phyloP scores from a whole-genome alignment of 2,888 invertebrate genomes.

The Heliconius sara region DNA sequence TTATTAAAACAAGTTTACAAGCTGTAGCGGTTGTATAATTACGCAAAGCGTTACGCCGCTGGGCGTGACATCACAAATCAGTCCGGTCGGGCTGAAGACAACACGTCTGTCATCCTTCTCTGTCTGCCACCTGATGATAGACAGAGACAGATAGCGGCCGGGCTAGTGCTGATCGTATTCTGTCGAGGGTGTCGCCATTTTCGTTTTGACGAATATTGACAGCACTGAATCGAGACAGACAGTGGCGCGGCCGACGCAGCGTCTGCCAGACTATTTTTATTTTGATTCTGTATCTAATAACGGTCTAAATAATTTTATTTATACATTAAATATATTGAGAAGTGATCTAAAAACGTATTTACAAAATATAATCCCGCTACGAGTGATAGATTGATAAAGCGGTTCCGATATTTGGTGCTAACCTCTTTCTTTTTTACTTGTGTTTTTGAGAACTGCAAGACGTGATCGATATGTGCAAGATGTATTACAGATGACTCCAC shows the following conservation, averaged over 20 bases:
- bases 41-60: constrained; percentile 84
- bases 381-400: constrained; percentile 65
- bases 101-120: constrained; percentile 69
- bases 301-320: constrained; percentile 60
- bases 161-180: constrained; percentile 81
- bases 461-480: constrained; percentile 84
- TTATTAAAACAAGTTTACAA: constrained; percentile 82
- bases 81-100: constrained; percentile 78
- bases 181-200: constrained; percentile 88
- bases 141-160: constrained; percentile 64
- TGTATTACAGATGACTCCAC: constrained; percentile 81
- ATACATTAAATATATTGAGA: constrained; percentile 55
- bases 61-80: constrained; percentile 85
- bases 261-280: constrained; percentile 82
- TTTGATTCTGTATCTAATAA: constrained; percentile 81
- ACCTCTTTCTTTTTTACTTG: constrained; percentile 79
- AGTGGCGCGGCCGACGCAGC: constrained; percentile 81
- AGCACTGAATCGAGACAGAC: constrained; percentile 82
- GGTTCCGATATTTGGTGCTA: constrained; percentile 76
- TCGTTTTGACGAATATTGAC: constrained; percentile 90
- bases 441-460: constrained; percentile 82
- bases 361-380: constrained; percentile 64
- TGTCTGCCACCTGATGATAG: constrained; percentile 53
- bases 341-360: constrained; percentile 62
- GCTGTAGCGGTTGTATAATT: constrained; percentile 77